Conservation (phyloP, 1,140 invertebrate species). For the Brachionus rubens region DNA sequence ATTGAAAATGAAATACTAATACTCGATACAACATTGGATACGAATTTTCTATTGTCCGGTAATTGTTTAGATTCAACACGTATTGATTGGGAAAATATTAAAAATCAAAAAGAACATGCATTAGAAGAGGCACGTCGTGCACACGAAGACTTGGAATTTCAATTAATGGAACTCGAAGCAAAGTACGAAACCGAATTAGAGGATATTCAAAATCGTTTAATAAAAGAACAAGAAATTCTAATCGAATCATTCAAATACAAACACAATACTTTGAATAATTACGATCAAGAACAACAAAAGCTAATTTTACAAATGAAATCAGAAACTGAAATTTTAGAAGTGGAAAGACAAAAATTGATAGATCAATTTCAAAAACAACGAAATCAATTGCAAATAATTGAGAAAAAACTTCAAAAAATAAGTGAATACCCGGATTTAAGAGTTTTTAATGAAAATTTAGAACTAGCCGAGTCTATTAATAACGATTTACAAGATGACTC, state of each 20-base stretch:
- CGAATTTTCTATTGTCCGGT: not conserved
- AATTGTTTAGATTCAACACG: not conserved
- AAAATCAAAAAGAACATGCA: constrained; percentile 1
- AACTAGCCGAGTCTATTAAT: not conserved
- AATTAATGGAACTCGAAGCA: constrained; percentile 43
- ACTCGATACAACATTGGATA: constrained; percentile 21
- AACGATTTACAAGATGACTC: not conserved
- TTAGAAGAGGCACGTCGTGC: constrained; percentile 13
- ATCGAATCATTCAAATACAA: constrained; percentile 34
- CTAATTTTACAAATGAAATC: not conserved
- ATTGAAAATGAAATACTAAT: constrained; percentile 43
- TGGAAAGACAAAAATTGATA: constrained; percentile 12
- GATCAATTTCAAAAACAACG: constrained; percentile 36
- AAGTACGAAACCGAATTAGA: constrained; percentile 42
- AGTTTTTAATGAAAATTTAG: constrained; percentile 34
- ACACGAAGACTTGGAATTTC: constrained; percentile 45
- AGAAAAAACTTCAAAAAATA: constrained; percentile 37
- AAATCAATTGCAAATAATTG: constrained; percentile 5
- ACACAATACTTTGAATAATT: not conserved
- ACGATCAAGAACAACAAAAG: constrained; percentile 26
- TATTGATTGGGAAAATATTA: constrained; percentile 1
- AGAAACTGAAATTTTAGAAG: constrained; percentile 28
- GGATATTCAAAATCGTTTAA: constrained; percentile 32
- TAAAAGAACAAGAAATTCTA: constrained; percentile 32
- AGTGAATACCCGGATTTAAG: not conserved